Conservation (phyloP, 1,140 invertebrate species). For the Drosophila subobscura region DNA sequence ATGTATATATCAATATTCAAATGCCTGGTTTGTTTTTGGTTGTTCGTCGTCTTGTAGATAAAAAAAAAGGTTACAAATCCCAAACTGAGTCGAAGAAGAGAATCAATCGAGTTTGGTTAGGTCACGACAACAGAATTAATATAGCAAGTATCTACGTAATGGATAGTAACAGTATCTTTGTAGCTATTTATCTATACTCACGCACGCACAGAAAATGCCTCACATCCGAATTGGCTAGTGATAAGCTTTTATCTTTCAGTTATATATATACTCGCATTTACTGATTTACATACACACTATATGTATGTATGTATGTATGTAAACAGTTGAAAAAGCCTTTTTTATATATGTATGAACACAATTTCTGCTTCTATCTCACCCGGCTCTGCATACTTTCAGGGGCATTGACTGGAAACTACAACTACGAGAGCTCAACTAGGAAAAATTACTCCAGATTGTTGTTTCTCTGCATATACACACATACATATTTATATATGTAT, state of each 20-base stretch:
- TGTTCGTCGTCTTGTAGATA: conserved; percentile 47
- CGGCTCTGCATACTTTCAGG: conserved; percentile 30
- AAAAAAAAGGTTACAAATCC: conserved; percentile 32
- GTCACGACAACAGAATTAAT: conserved; percentile 41
- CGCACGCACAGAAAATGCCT: conserved; percentile 45
- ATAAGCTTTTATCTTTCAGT: conserved; percentile 67
- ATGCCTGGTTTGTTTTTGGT: conserved; percentile 55
- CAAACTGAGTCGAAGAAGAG: conserved; percentile 31
- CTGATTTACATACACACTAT: conserved; percentile 24
- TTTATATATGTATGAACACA: conserved; percentile 49
- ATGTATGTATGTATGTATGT: conserved; percentile 5
- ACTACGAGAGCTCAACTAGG: conserved; percentile 39
- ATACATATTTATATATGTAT: conserved; percentile 15
- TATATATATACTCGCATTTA: conserved; percentile 36
- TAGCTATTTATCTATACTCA: conserved; percentile 51
- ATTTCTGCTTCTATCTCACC: conserved; percentile 26
- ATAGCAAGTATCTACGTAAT: conserved; percentile 37
- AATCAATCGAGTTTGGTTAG: conserved; percentile 39
- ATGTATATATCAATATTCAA: conserved; percentile 63
- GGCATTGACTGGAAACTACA: conserved; percentile 44
- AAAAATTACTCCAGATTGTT: conserved; percentile 59
- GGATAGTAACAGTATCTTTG: conserved; percentile 44
- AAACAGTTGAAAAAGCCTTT: conserved; percentile 47
- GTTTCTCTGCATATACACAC: background rate
- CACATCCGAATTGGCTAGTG: conserved; percentile 76